phyloP scores from a whole-genome alignment of 2,888 invertebrate genomes.

The Tricholauxania praeusta region DNA sequence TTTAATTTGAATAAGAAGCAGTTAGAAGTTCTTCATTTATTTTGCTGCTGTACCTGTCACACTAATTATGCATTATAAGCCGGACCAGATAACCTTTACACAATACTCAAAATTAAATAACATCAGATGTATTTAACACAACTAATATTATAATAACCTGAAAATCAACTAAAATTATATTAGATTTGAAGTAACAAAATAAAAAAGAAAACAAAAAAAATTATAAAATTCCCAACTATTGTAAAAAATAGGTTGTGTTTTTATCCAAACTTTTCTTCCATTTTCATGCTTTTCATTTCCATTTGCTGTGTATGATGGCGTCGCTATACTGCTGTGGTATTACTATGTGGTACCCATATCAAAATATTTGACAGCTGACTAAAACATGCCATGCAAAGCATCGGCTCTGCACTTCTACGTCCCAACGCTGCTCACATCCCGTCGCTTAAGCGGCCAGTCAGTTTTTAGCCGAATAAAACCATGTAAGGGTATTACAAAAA shows the following conservation, averaged over 20 bases:
- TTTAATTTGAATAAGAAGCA: too few species aligned
- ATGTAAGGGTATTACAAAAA: neutral
- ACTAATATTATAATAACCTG: conserved; percentile 14
- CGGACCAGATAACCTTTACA: too few species aligned
- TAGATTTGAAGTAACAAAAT: conserved; percentile 3
- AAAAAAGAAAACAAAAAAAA: neutral
- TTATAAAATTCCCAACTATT: neutral
- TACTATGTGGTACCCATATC: conserved; percentile 65
- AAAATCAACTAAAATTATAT: conserved; percentile 32
- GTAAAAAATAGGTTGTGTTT: neutral
- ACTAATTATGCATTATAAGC: too few species aligned
- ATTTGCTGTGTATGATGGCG: conserved; percentile 20
- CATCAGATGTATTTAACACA: neutral
- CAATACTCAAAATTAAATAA: too few species aligned
- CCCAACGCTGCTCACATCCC: conserved; percentile 43
- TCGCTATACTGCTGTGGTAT: neutral
- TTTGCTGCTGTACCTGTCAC: too few species aligned
- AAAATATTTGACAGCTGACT: conserved; percentile 70
- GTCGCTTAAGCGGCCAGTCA: conserved; percentile 44
- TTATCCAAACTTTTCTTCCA: neutral
- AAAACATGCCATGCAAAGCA: conserved; percentile 65
- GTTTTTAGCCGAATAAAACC: conserved; percentile 14
- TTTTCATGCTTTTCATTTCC: conserved; percentile 9
- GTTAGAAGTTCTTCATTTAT: too few species aligned
- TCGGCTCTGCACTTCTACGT: conserved; percentile 41